phyloP scores from a whole-genome alignment of 2,113 vertebrate species.

The Morone saxatilis region DNA sequence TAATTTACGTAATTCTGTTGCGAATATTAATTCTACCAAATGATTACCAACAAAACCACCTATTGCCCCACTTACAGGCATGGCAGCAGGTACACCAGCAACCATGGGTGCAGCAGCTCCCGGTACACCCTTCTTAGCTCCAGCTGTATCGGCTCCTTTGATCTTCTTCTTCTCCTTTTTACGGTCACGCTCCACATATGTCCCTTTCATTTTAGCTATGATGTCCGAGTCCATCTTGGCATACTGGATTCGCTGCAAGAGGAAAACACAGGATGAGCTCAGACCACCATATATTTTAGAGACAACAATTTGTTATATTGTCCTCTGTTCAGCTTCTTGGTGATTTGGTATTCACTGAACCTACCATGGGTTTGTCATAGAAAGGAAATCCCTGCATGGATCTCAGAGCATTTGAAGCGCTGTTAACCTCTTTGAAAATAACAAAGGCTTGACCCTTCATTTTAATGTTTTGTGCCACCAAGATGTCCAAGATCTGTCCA shows the following conservation, averaged over 20 bases:
- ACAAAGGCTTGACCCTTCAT: slow-evolving; percentile 96
- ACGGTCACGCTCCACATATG: slow-evolving; percentile 92
- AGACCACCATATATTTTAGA: neutral
- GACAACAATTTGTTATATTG: neutral
- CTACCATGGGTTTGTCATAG: slow-evolving; percentile 96
- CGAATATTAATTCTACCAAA: neutral
- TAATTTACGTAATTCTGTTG: neutral
- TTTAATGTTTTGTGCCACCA: slow-evolving; percentile 89
- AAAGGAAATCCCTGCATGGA: slow-evolving; percentile 97
- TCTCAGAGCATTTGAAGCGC: slow-evolving; percentile 91
- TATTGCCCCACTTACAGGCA: slow-evolving; percentile 83
- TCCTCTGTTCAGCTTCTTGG: neutral
- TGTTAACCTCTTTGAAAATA: slow-evolving; percentile 96
- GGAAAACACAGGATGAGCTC: neutral
- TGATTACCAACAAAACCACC: neutral
- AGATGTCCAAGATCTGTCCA: slow-evolving; percentile 93
- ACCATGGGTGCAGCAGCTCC: slow-evolving; percentile 82
- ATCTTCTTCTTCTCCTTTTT: slow-evolving; percentile 92
- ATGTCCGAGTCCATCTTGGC: slow-evolving; percentile 92
- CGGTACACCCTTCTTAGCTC: slow-evolving; percentile 85
- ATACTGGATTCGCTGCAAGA: slow-evolving; percentile 90
- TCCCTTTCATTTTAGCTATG: slow-evolving; percentile 96
- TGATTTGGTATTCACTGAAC: neutral
- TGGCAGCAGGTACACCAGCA: slow-evolving; percentile 83
- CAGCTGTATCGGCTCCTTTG: slow-evolving; percentile 81